Evolutionary conservation across 1,140 invertebrate species (phyloP).

Genomic region (Acyrthosiphon pisum): DNA sequence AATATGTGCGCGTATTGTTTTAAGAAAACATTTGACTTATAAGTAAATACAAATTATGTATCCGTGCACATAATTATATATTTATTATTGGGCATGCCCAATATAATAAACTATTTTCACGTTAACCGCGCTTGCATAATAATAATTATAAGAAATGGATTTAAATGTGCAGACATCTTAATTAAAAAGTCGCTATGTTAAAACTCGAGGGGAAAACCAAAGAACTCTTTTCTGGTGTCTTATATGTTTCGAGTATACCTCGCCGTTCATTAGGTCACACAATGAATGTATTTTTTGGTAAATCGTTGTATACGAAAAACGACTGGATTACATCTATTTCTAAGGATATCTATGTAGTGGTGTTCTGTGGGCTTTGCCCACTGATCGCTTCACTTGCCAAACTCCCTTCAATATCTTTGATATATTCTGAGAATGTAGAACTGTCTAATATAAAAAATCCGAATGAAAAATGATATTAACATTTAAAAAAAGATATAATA

Average conservation of each 20-base stretch:
- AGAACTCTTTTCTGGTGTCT: too few species aligned
- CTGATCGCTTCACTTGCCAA: neutral
- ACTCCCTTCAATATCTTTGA: neutral
- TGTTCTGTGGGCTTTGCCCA: neutral
- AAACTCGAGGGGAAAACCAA: too few species aligned
- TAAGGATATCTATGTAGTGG: neutral
- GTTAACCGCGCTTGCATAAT: neutral
- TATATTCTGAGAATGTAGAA: too few species aligned
- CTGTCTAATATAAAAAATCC: neutral
- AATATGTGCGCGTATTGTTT: too few species aligned
- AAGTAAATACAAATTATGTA: too few species aligned
- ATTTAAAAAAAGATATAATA: neutral
- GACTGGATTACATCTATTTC: neutral
- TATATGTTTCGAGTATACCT: too few species aligned
- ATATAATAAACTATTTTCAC: too few species aligned
- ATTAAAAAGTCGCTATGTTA: too few species aligned
- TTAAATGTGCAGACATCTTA: neutral
- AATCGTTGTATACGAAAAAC: neutral
- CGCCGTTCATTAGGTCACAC: neutral
- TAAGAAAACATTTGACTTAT: too few species aligned
- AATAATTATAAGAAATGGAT: neutral
- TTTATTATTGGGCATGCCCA: too few species aligned
- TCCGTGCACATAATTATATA: too few species aligned
- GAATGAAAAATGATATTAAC: neutral
- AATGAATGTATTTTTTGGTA: neutral